A percentile compares a stretch with the other conserved stretches of the same genome.
phyloP scores from a whole-genome alignment of 2,888 invertebrate species.

The Molanna angustata region DNA sequence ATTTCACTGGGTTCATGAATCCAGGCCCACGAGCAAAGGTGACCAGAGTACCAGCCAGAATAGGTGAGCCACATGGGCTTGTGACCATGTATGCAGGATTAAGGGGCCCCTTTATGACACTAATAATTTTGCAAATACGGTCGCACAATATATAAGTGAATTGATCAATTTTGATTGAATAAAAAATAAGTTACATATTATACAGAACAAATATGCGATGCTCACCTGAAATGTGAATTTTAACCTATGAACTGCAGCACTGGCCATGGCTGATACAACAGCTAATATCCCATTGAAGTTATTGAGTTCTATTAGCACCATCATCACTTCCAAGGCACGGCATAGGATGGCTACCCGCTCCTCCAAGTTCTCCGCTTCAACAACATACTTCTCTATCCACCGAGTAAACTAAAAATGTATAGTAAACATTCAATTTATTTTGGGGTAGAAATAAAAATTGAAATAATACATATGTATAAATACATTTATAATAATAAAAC shows the following conservation, averaged over 20 bases:
- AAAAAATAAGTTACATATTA: too few relatives aligned
- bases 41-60: too few relatives aligned
- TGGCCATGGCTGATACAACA: conserved; percentile 87
- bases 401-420: conserved; percentile 71
- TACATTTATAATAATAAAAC: conserved; percentile 34
- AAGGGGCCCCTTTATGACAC: too few relatives aligned
- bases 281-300: conserved; percentile 98
- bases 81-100: too few relatives aligned
- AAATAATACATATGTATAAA: background rate
- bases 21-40: too few relatives aligned
- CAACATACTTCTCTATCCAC: conserved; percentile 95
- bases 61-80: too few relatives aligned
- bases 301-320: conserved; percentile 91
- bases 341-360: conserved; percentile 89
- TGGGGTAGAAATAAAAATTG: background rate
- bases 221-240: conserved; percentile 73
- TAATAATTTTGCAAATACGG: too few relatives aligned
- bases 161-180: too few relatives aligned
- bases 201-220: too few relatives aligned
- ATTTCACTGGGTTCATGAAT: too few relatives aligned
- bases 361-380: conserved; percentile 93
- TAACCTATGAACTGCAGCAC: conserved; percentile 87
- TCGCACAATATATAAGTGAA: too few relatives aligned
- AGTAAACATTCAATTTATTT: background rate
- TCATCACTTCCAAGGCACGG: conserved; percentile 91